Evolutionary conservation across 2,888 invertebrate genomes (phyloP).

Genomic region (Alcis repandata): DNA sequence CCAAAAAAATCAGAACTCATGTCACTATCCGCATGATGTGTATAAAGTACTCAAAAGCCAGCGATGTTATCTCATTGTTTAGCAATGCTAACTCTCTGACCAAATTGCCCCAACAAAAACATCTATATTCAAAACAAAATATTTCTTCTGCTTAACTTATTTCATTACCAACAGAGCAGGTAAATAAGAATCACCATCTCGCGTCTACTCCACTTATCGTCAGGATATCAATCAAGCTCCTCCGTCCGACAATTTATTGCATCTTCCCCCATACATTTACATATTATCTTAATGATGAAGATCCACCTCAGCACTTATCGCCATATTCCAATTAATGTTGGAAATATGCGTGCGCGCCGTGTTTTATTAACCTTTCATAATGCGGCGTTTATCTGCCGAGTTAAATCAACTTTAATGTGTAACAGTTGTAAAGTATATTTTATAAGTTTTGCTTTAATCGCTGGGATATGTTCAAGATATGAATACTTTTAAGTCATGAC

Average conservation of each 20-base stretch:
- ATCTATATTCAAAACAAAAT: not conserved
- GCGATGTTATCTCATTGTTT: too few relatives aligned
- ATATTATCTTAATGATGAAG: constrained; percentile 81
- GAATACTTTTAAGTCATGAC: constrained; percentile 32
- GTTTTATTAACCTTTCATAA: constrained; percentile 80
- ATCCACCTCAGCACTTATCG: constrained; percentile 74
- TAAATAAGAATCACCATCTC: constrained; percentile 54
- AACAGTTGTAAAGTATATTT: constrained; percentile 63
- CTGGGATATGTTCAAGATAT: constrained; percentile 43
- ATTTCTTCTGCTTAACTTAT: not conserved
- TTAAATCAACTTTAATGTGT: constrained; percentile 72
- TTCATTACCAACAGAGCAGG: constrained; percentile 40
- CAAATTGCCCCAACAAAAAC: too few relatives aligned
- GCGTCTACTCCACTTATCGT: constrained; percentile 63
- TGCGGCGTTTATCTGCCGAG: constrained; percentile 65
- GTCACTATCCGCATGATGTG: too few relatives aligned
- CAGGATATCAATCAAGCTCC: constrained; percentile 69
- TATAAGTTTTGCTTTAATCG: constrained; percentile 57
- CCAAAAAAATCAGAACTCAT: too few relatives aligned
- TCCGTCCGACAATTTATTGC: constrained; percentile 65
- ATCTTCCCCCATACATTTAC: constrained; percentile 69
- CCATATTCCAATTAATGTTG: constrained; percentile 81
- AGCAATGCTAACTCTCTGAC: too few relatives aligned
- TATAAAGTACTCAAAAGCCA: too few relatives aligned
- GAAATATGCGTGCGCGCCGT: constrained; percentile 70